Percentiles rank a stretch among this genome's conserved stretches.
Conservation (phyloP, 2,113 vertebrate species). For the Mustela lutreola region DNA sequence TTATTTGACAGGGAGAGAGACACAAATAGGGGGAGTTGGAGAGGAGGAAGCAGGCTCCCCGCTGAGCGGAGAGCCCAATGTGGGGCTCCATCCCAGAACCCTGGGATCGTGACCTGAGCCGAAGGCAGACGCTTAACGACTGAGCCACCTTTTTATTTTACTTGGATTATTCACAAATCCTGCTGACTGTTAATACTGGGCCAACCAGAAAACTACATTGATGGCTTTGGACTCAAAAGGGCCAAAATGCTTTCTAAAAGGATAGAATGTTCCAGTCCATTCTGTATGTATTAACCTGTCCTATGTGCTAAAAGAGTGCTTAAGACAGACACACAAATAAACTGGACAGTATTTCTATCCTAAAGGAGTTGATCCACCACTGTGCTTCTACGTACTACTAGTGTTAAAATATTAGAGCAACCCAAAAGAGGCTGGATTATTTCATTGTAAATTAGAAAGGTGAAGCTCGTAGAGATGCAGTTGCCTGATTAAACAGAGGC, state of each 20-base stretch:
- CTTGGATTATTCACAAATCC: constrained; percentile 34
- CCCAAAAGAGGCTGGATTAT: not conserved
- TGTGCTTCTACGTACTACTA: not conserved
- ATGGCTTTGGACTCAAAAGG: not conserved
- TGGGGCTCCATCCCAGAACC: no score
- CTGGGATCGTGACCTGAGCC: no score
- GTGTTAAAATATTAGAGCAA: not conserved
- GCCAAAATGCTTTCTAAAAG: constrained; percentile 50
- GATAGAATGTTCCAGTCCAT: not conserved
- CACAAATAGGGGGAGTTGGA: no score
- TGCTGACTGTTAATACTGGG: not conserved
- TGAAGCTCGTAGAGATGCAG: not conserved
- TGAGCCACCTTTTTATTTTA: not conserved
- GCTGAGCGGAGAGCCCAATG: no score
- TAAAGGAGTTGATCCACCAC: not conserved
- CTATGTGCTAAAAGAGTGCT: not conserved
- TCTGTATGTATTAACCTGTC: not conserved
- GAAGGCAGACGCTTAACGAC: no score
- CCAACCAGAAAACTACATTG: not conserved
- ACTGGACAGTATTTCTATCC: not conserved
- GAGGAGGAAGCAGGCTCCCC: no score
- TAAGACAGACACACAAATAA: not conserved
- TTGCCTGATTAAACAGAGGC: not conserved
- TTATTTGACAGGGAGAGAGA: no score
- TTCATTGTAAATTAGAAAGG: not conserved